Percentiles rank a stretch among this genome's conserved stretches.
These are phyloP conservation scores for Pogonocichla stellata DNA, from an alignment of 2,113 vertebrate species.

Conservation along the genomic window DNA sequence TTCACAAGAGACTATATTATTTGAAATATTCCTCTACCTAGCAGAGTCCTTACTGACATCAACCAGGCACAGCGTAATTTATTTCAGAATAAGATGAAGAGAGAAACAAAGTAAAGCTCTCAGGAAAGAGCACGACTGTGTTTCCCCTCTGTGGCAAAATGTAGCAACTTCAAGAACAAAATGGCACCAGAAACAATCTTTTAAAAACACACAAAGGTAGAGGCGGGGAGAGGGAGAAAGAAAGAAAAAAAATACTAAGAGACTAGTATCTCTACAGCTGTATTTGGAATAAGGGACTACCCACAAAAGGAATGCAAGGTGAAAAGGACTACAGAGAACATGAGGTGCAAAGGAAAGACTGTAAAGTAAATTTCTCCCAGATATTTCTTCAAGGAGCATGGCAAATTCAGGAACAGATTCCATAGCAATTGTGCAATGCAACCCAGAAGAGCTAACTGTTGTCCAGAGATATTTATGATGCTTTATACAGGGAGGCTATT, in stretches of 20 bases:
- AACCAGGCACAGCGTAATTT: neutral
- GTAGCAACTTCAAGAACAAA: neutral
- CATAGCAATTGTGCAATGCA: neutral
- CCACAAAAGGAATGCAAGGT: neutral
- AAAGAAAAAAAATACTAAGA: neutral
- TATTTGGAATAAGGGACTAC: neutral
- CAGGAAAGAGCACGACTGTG: neutral
- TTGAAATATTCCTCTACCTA: neutral
- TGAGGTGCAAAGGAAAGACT: neutral
- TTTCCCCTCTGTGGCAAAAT: slow-evolving; percentile 11
- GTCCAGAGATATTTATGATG: slow-evolving; percentile 58
- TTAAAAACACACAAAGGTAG: neutral
- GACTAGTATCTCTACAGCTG: neutral
- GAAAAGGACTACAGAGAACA: neutral
- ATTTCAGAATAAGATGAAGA: neutral
- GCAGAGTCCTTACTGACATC: neutral
- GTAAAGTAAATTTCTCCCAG: neutral
- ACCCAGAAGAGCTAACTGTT: neutral
- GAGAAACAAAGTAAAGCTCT: neutral
- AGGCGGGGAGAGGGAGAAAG: fast-evolving
- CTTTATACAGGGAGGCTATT: slow-evolving; percentile 40
- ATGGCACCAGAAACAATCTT: neutral
- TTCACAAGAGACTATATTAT: neutral
- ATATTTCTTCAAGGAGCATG: neutral
- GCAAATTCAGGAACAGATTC: neutral